Conservation (phyloP, 92 coral and sea anemone genomes). For the Meandrina meandrites region DNA sequence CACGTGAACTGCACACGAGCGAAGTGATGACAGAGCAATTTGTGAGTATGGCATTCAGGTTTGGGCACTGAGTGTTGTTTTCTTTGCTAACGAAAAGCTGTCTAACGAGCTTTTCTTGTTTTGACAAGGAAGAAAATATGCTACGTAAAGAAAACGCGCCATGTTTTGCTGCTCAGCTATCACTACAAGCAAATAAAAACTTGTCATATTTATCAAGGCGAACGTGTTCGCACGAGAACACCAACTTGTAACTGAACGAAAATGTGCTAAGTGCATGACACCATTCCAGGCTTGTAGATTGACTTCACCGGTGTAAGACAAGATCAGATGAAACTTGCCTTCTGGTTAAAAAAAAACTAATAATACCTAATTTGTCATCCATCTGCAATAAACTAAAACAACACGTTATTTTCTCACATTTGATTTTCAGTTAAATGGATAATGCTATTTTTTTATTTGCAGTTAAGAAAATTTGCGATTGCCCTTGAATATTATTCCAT, state of each 20-base stretch:
- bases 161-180: background rate
- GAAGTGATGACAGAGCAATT: background rate
- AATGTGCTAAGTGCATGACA: background rate
- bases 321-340: background rate
- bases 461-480: background rate
- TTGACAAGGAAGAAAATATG: background rate
- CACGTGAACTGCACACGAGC: background rate
- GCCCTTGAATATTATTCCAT: background rate
- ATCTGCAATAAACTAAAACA: background rate
- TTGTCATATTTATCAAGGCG: background rate
- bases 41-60: too few species aligned
- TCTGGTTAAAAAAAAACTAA: background rate
- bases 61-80: background rate
- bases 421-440: background rate
- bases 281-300: background rate
- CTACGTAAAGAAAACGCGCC: background rate
- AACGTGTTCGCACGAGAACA: background rate
- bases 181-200: constrained; percentile 1
- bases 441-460: background rate
- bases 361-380: background rate
- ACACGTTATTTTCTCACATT: background rate
- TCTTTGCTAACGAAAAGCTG: background rate
- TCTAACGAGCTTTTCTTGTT: background rate
- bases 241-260: background rate
- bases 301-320: background rate